Evolutionary conservation across 2,113 vertebrate species (phyloP).

Genomic region (Sinocyclocheilus maitianheensis): DNA sequence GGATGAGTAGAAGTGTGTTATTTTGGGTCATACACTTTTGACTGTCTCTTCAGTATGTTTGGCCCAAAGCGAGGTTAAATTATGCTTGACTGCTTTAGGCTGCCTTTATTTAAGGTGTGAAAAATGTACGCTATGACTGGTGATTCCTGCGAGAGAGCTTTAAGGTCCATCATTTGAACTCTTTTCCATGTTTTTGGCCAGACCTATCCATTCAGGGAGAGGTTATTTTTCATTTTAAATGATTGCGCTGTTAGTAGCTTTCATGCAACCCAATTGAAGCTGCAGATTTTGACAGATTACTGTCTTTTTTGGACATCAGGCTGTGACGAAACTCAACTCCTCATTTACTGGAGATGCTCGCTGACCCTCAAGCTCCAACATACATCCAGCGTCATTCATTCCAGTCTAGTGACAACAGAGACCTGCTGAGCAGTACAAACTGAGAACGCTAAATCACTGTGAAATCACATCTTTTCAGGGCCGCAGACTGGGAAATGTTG

Average conservation of each 20-base stretch:
- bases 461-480: slow-evolving; percentile 23
- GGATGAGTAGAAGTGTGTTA: not conserved
- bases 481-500: slow-evolving; percentile 23
- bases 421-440: slow-evolving; percentile 11
- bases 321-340: not conserved
- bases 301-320: not conserved
- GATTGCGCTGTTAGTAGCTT: not conserved
- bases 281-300: not conserved
- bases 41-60: not conserved
- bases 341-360: not conserved
- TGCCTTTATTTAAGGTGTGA: not conserved
- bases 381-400: not conserved
- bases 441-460: slow-evolving; percentile 23
- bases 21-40: not conserved
- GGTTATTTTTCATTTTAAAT: slow-evolving; percentile 21
- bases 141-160: not conserved
- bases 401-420: slow-evolving; percentile 18
- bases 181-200: slow-evolving; percentile 22
- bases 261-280: not conserved
- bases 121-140: not conserved
- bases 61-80: not conserved
- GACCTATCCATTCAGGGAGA: not conserved
- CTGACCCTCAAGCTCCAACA: not conserved
- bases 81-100: not conserved
- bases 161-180: not conserved